Evolutionary conservation across 2,888 invertebrate genomes (phyloP).

Genomic region (Drosophila mettleri): DNA sequence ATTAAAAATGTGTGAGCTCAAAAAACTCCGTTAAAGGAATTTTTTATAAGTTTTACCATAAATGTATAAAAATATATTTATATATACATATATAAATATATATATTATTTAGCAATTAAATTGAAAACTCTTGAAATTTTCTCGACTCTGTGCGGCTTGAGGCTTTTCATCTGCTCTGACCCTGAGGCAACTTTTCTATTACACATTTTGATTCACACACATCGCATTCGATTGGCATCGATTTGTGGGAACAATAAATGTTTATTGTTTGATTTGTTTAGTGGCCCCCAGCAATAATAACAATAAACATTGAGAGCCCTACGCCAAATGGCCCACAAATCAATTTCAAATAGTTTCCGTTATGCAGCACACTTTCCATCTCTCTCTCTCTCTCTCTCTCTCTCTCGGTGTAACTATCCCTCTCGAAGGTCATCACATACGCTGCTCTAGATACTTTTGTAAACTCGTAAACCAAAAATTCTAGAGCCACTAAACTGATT

Average conservation of each 20-base stretch:
- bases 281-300: constrained; percentile 66
- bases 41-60: constrained; percentile 32
- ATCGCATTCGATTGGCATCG: constrained; percentile 72
- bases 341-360: constrained; percentile 49
- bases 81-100: constrained; percentile 19
- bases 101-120: constrained; percentile 45
- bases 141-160: neutral
- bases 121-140: constrained; percentile 65
- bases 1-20: neutral
- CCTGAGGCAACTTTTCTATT: constrained; percentile 25
- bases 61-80: constrained; percentile 20
- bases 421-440: constrained; percentile 67
- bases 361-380: neutral
- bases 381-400: neutral
- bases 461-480: constrained; percentile 46
- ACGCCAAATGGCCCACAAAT: constrained; percentile 57
- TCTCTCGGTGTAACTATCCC: neutral
- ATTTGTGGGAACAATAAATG: constrained; percentile 69
- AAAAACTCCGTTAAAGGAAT: constrained; percentile 40
- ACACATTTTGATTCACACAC: constrained; percentile 36
- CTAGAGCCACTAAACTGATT: constrained; percentile 48
- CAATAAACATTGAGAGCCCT: constrained; percentile 72
- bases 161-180: neutral
- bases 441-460: constrained; percentile 31
- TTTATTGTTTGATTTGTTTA: constrained; percentile 77